Evolutionary conservation across 2,888 invertebrate species (phyloP).

Genomic region (Timandra comae): DNA sequence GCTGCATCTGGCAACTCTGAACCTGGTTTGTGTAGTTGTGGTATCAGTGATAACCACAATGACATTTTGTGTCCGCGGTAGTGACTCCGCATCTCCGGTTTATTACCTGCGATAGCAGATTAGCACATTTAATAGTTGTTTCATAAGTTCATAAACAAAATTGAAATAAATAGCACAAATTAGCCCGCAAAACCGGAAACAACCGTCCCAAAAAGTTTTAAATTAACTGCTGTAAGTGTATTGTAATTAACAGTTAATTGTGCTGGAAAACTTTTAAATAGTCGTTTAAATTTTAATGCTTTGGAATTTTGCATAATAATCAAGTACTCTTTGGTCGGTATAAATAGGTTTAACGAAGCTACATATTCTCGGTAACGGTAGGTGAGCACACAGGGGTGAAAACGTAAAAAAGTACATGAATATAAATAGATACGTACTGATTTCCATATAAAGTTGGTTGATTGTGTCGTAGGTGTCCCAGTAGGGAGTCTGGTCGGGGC

Average conservation of each 20-base stretch:
- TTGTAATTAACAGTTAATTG: slow-evolving; percentile 12
- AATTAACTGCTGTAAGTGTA: slow-evolving; percentile 24
- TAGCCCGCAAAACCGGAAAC: slow-evolving; percentile 25
- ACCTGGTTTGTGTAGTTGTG: slow-evolving; percentile 91
- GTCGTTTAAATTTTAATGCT: slow-evolving; percentile 5
- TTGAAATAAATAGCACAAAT: slow-evolving; percentile 43
- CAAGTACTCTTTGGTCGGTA: no score
- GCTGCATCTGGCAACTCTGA: slow-evolving; percentile 84
- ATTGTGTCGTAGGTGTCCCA: slow-evolving; percentile 95
- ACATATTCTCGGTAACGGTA: slow-evolving; percentile 3
- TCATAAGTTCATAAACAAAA: slow-evolving; percentile 30
- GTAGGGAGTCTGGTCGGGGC: slow-evolving; percentile 79
- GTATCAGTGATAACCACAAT: slow-evolving; percentile 93
- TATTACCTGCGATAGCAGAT: slow-evolving; percentile 78
- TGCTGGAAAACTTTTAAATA: no score
- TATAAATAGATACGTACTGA: slow-evolving; percentile 73
- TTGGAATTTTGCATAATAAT: neutral
- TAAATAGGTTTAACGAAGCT: slow-evolving; percentile 10
- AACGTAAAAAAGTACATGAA: slow-evolving; percentile 14
- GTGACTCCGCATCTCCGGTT: slow-evolving; percentile 89
- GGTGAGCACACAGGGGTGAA: slow-evolving; percentile 10
- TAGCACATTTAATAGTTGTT: no score
- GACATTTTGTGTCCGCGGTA: slow-evolving; percentile 96
- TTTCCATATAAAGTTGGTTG: slow-evolving; percentile 91
- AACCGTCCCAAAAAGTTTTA: slow-evolving; percentile 42